These are phyloP conservation scores for Sthenelais limicola DNA, from an alignment of 2,888 invertebrate species.

Conservation along the genomic window DNA sequence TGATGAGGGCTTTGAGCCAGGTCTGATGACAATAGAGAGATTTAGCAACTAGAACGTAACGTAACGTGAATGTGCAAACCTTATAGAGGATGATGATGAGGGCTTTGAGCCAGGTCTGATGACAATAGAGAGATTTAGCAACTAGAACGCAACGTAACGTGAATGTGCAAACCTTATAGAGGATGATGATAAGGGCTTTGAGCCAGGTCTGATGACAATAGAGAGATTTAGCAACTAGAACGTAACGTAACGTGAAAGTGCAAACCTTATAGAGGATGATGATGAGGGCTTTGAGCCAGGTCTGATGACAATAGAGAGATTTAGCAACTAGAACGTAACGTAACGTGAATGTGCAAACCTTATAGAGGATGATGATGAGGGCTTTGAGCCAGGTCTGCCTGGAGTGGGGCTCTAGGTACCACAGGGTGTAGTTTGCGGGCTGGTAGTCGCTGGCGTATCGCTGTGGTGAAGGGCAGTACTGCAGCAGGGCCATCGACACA, in stretches of 20 bases:
- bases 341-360: constrained; percentile 81
- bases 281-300: constrained; percentile 94
- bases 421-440: constrained; percentile 85
- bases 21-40: constrained; percentile 88
- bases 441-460: constrained; percentile 77
- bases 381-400: constrained; percentile 94
- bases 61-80: no score
- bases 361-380: constrained; percentile 92
- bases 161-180: no score
- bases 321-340: no score
- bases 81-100: no score
- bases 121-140: no score
- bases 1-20: constrained; percentile 94
- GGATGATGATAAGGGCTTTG: no score
- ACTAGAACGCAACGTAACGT: no score
- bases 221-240: no score
- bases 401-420: constrained; percentile 88
- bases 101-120: no score
- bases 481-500: constrained; percentile 84
- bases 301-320: constrained; percentile 86
- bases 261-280: constrained; percentile 98
- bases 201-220: no score
- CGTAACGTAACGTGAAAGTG: no score
- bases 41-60: no score
- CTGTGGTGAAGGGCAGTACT: constrained; percentile 87